A percentile compares a stretch with the other conserved stretches of the same genome.
Evolutionary conservation across 2,888 invertebrate genomes (phyloP).

Genomic region (Chorisops tibialis): DNA sequence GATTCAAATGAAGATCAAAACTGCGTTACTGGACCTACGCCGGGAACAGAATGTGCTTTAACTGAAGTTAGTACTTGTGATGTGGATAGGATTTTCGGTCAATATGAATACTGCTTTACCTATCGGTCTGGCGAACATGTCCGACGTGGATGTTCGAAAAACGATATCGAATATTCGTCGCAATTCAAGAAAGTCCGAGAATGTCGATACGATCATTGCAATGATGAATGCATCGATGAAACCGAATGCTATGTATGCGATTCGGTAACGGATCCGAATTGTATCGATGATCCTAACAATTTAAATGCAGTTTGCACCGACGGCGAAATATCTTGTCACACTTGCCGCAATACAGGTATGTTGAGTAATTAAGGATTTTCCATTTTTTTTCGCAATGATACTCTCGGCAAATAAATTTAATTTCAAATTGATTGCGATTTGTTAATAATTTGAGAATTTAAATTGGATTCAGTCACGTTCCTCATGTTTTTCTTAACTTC

Average conservation of each 20-base stretch:
- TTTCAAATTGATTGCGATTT: too few relatives aligned
- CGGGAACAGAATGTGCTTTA: not conserved
- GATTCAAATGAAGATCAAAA: not conserved
- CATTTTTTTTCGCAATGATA: too few relatives aligned
- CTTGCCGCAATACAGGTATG: constrained; percentile 7
- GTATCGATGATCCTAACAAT: constrained; percentile 36
- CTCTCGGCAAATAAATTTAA: too few relatives aligned
- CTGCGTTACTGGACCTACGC: not conserved
- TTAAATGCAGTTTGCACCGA: not conserved
- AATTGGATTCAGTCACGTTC: too few relatives aligned
- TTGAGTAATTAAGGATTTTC: not conserved
- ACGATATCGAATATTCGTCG: not conserved
- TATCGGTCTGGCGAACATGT: constrained; percentile 9
- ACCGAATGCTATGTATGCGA: constrained; percentile 13
- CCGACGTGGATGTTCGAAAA: constrained; percentile 11
- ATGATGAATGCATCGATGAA: constrained; percentile 9
- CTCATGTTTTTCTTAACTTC: too few relatives aligned
- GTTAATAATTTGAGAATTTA: too few relatives aligned
- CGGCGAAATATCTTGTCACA: constrained; percentile 9
- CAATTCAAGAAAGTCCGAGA: constrained; percentile 7
- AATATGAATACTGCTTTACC: constrained; percentile 17
- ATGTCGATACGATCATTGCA: constrained; percentile 6
- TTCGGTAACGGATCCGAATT: constrained; percentile 34
- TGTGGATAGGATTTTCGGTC: not conserved
- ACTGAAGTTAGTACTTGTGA: not conserved